Evolutionary conservation across 2,888 invertebrate genomes (phyloP), one percentile per base, ranked within the genome.

Genomic region (Bibio marci): DNA sequence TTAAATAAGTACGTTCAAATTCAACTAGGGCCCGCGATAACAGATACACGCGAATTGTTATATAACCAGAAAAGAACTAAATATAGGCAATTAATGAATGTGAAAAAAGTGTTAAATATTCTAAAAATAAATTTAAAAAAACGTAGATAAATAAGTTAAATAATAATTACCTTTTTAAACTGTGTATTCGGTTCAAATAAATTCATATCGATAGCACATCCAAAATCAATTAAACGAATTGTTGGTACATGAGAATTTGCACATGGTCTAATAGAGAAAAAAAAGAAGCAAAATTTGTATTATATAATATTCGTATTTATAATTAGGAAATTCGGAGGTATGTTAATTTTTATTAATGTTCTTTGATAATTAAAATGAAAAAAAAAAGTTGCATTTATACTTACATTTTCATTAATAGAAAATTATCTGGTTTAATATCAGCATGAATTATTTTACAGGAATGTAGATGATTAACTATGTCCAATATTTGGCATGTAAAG

Each of bases 361-460:
- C n/a, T n/a, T n/a, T n/a, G n/a, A n/a, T n/a, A n/a, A n/a, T n/a
- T n/a, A n/a, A 22, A 3, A 19, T n/a, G 19, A 17, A 32, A 17
- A 15, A 17, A 15, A 17, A 17, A 12, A n/a, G n/a, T n/a, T n/a
- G n/a, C 19, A 19, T n/a, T 27, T 17, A 36, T 17, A 70, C 72
- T 68, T 64, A 76, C 75, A 78, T 65, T 56, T 72, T 71, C 73
- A 75, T 76, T 18, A 94, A 58, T 46, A 94, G 67, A 57, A 94
- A 86, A 63, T 95, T 95, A 55, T 95, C 95, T 0, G 95, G 94
- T 56, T 95, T 95, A 37, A 95, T 80, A 56, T 95, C 95, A 2
- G 85, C 92, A 55, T 95, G 95, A 46, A 95, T 88, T 44, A 95
- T 88, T 55, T 79, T 72, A 50, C 82, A 80, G 51, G 76, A 73